Percentiles rank a stretch among this genome's conserved stretches.
Evolutionary conservation across 2,888 invertebrate genomes (phyloP).

Genomic region (Strigamia crassipes): DNA sequence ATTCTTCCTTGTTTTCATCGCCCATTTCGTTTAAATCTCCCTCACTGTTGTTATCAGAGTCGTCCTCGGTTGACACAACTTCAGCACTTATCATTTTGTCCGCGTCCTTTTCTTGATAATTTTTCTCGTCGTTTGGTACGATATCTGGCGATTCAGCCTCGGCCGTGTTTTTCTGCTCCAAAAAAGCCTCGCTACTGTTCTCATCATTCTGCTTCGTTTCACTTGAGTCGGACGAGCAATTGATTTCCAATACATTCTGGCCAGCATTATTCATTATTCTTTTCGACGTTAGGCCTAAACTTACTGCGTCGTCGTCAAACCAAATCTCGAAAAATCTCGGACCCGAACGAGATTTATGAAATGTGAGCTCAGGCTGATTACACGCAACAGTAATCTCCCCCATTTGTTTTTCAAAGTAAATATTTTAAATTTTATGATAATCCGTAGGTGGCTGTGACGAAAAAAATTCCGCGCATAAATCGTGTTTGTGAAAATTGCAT

Average conservation of each 20-base stretch:
- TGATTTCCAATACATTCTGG: not conserved
- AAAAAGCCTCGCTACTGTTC: not conserved
- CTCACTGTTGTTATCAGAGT: not conserved
- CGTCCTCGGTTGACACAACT: not conserved
- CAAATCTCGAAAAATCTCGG: not conserved
- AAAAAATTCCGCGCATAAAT: too few species aligned
- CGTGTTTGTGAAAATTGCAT: too few species aligned
- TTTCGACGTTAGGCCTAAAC: not conserved
- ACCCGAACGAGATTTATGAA: not conserved
- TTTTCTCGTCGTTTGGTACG: not conserved
- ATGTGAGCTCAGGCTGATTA: not conserved
- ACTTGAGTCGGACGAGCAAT: not conserved
- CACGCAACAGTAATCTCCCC: not conserved
- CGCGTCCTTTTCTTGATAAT: slow-evolving; percentile 5
- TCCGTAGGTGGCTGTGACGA: too few species aligned
- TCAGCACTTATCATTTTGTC: not conserved
- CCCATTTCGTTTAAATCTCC: not conserved
- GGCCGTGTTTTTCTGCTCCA: slow-evolving; percentile 15
- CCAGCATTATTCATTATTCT: slow-evolving; percentile 11
- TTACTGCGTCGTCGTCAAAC: slow-evolving; percentile 22
- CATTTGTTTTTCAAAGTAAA: not conserved
- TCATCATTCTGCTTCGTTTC: not conserved
- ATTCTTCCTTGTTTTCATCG: not conserved
- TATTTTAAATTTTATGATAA: too few species aligned
- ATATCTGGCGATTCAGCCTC: not conserved